Conservation (phyloP, 2,113 vertebrate genomes). For the Sus scrofa region T2T-Sscrofa CM000813.6:147598001-147598500, state of each 20-base stretch:
- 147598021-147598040: too few relatives aligned
- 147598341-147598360: too few relatives aligned
- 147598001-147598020: too few relatives aligned
- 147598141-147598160: neutral
- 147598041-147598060: too few relatives aligned
- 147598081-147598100: too few relatives aligned
- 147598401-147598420: neutral
- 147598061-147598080: too few relatives aligned
- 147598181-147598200: neutral
- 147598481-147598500: neutral
- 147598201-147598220: neutral
- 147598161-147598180: neutral
- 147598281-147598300: neutral
- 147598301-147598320: neutral
- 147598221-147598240: neutral
- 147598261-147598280: neutral
- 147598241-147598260: neutral
- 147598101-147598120: conserved; percentile 15
- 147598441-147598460: neutral
- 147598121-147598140: neutral
- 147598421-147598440: neutral
- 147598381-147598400: neutral
- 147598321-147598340: neutral
- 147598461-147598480: neutral
- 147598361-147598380: too few relatives aligned